phyloP scores from a whole-genome alignment of 2,113 vertebrate genomes.

The Zapus hudsonius region DNA sequence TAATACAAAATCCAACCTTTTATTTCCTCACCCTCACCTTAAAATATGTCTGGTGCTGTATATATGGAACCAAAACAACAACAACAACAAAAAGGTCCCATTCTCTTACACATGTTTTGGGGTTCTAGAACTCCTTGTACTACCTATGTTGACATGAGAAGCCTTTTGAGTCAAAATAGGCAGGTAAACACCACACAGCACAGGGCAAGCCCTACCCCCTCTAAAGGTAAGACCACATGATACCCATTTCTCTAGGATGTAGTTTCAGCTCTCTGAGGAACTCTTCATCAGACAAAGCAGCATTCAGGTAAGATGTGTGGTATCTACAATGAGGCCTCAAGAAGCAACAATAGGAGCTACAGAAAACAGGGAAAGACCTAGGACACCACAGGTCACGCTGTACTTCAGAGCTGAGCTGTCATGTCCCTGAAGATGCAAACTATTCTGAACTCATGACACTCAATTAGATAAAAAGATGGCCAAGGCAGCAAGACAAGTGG shows the following conservation, averaged over 20 bases:
- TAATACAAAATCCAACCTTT: background rate
- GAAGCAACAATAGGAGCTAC: background rate
- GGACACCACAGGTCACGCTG: background rate
- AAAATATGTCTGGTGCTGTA: rapidly evolving
- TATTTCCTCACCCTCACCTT: background rate
- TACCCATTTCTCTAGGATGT: background rate
- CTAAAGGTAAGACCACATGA: background rate
- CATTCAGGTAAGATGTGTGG: background rate
- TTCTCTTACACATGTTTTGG: background rate
- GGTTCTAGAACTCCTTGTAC: background rate
- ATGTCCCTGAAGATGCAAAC: background rate
- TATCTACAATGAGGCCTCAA: background rate
- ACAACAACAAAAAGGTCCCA: no score
- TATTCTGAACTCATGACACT: background rate
- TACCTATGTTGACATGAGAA: background rate
- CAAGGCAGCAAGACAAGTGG: background rate
- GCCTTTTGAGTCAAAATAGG: background rate
- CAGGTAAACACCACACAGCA: background rate
- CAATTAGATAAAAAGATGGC: background rate
- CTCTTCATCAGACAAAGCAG: background rate
- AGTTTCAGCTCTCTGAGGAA: background rate
- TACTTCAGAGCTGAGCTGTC: background rate
- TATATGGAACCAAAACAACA: no score
- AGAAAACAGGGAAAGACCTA: background rate
- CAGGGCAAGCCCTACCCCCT: background rate